These are phyloP conservation scores for Mormoops blainvillei DNA, from an alignment of 2,113 vertebrate species.

Conservation along the genomic window DNA sequence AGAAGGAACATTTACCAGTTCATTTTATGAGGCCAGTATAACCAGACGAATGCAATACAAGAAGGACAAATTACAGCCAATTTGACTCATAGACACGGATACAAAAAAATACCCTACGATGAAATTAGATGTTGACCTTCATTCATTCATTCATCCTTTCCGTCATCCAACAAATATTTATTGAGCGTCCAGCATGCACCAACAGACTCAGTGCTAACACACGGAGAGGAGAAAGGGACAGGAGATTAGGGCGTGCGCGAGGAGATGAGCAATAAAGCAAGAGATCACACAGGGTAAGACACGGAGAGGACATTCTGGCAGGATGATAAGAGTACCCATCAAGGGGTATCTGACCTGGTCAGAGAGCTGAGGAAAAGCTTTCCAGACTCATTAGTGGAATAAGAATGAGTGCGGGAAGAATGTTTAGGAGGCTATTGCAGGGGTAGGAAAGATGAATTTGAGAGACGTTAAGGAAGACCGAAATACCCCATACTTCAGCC, in stretches of 20 bases:
- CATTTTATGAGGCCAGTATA: slow-evolving; percentile 28
- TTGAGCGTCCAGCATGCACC: neutral
- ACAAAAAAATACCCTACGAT: neutral
- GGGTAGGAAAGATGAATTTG: neutral
- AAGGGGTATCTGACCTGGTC: neutral
- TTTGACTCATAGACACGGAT: neutral
- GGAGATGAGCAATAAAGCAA: neutral
- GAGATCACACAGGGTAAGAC: neutral
- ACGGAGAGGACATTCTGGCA: neutral
- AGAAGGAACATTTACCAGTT: slow-evolving; percentile 40
- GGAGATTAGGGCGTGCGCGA: neutral
- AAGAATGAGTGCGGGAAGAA: neutral
- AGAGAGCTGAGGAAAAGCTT: neutral
- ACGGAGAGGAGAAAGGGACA: neutral
- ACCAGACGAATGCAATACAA: neutral
- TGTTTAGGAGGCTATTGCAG: neutral
- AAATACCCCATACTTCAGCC: neutral
- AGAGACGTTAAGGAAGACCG: neutral
- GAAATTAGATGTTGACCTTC: neutral
- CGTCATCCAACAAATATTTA: neutral
- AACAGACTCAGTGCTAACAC: neutral
- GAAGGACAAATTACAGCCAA: neutral
- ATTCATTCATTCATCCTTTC: neutral
- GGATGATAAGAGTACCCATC: neutral
- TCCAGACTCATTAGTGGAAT: neutral